Conservation (phyloP, 2,113 vertebrate genomes). For the Archilochus colubris region DNA sequence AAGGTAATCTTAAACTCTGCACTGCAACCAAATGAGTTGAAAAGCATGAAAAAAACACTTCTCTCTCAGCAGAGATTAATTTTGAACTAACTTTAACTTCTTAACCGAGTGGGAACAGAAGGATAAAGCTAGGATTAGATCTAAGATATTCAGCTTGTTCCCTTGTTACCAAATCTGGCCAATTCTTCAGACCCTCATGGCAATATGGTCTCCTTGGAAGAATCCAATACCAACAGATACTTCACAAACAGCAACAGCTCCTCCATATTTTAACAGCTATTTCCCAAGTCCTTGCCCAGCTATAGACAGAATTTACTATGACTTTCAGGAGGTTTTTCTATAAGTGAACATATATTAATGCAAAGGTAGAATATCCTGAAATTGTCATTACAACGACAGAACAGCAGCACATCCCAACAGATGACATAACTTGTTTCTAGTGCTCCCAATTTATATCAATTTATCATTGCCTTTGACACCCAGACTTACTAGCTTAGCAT, state of each 20-base stretch:
- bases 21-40: background rate
- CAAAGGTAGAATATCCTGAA: background rate
- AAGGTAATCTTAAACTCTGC: background rate
- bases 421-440: accelerated
- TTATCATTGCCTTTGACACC: background rate
- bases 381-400: background rate
- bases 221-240: background rate
- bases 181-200: background rate
- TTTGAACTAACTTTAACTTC: background rate
- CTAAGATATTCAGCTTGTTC: background rate
- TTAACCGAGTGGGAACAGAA: background rate
- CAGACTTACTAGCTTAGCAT: background rate
- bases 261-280: background rate
- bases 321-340: background rate
- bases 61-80: background rate
- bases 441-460: background rate
- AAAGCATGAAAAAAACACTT: background rate
- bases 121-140: background rate
- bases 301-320: background rate
- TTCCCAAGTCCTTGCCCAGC: background rate
- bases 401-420: background rate
- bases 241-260: background rate
- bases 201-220: background rate
- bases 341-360: background rate
- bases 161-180: background rate